Percentiles rank a stretch among this genome's conserved stretches.
These are phyloP conservation scores for Apodemus agrarius DNA, from an alignment of 2,797 vertebrate genomes.

Conservation along the genomic window DNA sequence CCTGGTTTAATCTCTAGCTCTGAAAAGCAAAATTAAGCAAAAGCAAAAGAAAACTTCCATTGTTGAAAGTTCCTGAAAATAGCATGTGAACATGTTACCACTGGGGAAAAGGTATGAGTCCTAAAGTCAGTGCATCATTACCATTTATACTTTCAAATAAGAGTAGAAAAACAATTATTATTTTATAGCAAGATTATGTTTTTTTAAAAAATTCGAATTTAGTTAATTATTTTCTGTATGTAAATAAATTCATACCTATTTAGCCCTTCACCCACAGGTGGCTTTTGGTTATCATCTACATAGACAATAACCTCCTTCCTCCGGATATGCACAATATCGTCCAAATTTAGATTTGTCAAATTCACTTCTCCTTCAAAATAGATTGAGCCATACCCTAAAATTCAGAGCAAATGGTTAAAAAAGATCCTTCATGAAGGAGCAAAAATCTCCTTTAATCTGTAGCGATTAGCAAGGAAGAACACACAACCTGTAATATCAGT, in stretches of 20 bases:
- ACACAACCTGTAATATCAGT: not conserved
- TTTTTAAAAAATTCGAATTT: not conserved
- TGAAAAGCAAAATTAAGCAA: not conserved
- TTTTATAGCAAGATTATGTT: not conserved
- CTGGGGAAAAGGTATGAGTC: not conserved
- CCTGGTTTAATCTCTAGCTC: not conserved
- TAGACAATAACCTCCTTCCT: slow-evolving; percentile 98
- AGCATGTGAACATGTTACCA: not conserved
- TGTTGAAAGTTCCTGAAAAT: not conserved
- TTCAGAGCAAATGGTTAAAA: slow-evolving; percentile 6
- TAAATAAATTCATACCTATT: slow-evolving; percentile 90
- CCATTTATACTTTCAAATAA: slow-evolving; percentile 37
- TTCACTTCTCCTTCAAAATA: slow-evolving; percentile 96
- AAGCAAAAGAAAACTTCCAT: not conserved
- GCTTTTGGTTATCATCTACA: slow-evolving; percentile 94
- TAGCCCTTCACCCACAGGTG: slow-evolving; percentile 93
- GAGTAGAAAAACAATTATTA: slow-evolving; percentile 26
- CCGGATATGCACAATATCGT: slow-evolving; percentile 96
- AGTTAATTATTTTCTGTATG: not conserved
- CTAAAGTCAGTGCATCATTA: not conserved
- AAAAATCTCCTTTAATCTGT: slow-evolving; percentile 26
- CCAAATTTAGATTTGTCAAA: slow-evolving; percentile 93
- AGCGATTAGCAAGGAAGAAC: not conserved
- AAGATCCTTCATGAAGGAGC: not conserved
- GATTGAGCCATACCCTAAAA: slow-evolving; percentile 95